These are phyloP conservation scores for Ceratitis capitata DNA, from an alignment of 1,140 invertebrate species.

Conservation along the genomic window DNA sequence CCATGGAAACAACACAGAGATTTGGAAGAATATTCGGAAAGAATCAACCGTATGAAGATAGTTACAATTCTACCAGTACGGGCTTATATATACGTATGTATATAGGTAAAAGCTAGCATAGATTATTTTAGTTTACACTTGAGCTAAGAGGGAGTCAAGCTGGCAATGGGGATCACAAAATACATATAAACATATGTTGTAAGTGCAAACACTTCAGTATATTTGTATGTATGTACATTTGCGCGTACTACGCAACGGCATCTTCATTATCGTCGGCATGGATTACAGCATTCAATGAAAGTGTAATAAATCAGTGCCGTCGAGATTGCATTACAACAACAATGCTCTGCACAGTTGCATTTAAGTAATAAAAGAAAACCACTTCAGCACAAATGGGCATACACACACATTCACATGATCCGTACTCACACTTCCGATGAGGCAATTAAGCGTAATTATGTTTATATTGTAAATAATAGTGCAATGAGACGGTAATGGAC, in stretches of 20 bases:
- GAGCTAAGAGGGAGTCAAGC: no score
- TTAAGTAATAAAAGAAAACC: background rate
- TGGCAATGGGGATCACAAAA: background rate
- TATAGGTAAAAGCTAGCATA: background rate
- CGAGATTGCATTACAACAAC: constrained; percentile 23
- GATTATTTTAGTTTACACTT: no score
- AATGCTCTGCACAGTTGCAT: constrained; percentile 1
- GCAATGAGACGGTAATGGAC: background rate
- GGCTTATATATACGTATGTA: background rate
- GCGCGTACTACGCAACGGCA: background rate
- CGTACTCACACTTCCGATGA: background rate
- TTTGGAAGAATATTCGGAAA: background rate
- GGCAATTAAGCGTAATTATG: constrained; percentile 34
- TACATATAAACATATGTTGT: background rate
- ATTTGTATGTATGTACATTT: background rate
- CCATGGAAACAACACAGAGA: background rate
- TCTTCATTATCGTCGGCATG: background rate
- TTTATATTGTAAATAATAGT: constrained; percentile 31
- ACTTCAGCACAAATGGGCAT: background rate
- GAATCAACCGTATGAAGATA: no score
- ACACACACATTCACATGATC: no score
- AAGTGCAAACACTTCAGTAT: background rate
- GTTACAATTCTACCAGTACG: background rate
- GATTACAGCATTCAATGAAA: constrained; percentile 12
- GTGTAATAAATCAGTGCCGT: background rate